Base-by-base conservation (phyloP, 2,888 invertebrate species). In the Uropetala carovei region DNA sequence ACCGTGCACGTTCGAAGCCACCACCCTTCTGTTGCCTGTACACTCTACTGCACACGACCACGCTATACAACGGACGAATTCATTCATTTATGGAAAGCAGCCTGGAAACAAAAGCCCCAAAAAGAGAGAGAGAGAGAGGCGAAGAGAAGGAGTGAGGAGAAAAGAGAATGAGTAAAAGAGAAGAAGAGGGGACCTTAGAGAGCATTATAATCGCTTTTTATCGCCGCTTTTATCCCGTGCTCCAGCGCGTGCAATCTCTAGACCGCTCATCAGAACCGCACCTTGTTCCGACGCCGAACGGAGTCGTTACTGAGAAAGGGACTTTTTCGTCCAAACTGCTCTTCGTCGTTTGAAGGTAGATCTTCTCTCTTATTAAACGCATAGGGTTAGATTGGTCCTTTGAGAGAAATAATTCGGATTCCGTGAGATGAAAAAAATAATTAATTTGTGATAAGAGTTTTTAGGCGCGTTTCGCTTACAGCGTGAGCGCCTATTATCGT, bases 71-170 rank as follows among this genome's bases (percentile, higher is more conserved):
- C 86, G 60, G 60, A 58, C 16, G 86, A 30, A 27, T 16, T 86
- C 86, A 60, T 86, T 86, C 86, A 86, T 86, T 85, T 86, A 86
- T 86, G 86, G 60, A 75, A 75, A 75, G 75, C 75, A 75, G 75
- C 27, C 75, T 10, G 75, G 75, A 75, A 75, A 75, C 75, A 75
- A 75, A 60, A 75, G 75, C 43, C 43, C 43, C 5, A 43, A 22
- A 27, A 22, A 10, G n/a, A 27, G 22, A 75, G 75, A 75, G 75
- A 75, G 68, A 9, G 75, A 27, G 22, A 75, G 75, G 22, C 27
- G 10, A 27, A 75, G 75, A 75, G n/a, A n/a, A n/a, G 27, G 75
- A 27, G 75, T 75, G 22, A 75, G 64, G 64, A 64, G 64, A 14
- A 3, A 27, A 22, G 22, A 27, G 75, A 27, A 75, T 27, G 27